phyloP scores from a whole-genome alignment of 1,140 invertebrate genomes.

The Trachymyrmex cornetzi region DNA sequence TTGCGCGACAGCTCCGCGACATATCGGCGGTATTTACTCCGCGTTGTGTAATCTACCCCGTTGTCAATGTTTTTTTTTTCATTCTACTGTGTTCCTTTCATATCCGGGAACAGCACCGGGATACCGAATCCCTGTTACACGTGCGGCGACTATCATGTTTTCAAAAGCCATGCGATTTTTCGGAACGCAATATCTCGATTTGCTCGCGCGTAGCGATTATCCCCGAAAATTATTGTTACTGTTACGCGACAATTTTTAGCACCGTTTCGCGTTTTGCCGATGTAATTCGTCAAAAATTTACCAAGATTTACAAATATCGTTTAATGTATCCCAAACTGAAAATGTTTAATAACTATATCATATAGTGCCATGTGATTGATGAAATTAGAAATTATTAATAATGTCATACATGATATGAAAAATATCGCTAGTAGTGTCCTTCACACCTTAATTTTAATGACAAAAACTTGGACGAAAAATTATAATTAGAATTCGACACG shows the following conservation, averaged over 20 bases:
- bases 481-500: background rate
- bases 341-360: constrained; percentile 9
- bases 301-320: constrained; percentile 33
- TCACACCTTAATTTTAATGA: background rate
- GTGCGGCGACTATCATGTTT: constrained; percentile 59
- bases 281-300: constrained; percentile 29
- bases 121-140: constrained; percentile 62
- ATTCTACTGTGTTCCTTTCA: constrained; percentile 60
- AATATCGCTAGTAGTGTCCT: too few species aligned
- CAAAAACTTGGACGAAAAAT: background rate
- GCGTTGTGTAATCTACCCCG: constrained; percentile 58
- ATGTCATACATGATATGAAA: background rate
- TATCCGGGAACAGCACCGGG: constrained; percentile 57
- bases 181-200: constrained; percentile 62
- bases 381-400: background rate
- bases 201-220: constrained; percentile 64
- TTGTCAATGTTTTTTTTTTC: constrained; percentile 59
- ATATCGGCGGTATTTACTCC: constrained; percentile 58
- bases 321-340: constrained; percentile 8
- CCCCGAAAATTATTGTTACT: constrained; percentile 64
- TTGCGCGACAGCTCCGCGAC: constrained; percentile 20
- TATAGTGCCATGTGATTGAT: background rate
- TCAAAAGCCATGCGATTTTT: constrained; percentile 65
- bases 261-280: constrained; percentile 43
- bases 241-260: constrained; percentile 59